These are phyloP conservation scores for Tipula vernalis DNA, from an alignment of 2,888 invertebrate species.

Conservation along the genomic window DNA sequence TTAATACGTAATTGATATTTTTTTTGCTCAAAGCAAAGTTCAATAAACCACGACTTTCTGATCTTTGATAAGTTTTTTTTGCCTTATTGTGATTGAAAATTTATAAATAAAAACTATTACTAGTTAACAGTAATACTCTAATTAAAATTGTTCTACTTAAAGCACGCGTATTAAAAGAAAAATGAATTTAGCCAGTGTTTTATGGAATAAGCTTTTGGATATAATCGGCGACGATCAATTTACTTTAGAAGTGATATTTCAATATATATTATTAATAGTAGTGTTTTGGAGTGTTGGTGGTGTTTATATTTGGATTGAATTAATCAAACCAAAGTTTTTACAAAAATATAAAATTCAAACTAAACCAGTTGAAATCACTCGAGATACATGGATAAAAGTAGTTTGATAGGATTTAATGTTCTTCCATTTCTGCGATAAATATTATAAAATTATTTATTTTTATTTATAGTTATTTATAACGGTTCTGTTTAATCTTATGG, in stretches of 20 bases:
- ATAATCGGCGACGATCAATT: slow-evolving; percentile 46
- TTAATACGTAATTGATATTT: too few species aligned
- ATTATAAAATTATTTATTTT: neutral
- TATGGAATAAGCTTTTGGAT: neutral
- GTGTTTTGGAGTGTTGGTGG: slow-evolving; percentile 67
- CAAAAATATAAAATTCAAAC: slow-evolving; percentile 72
- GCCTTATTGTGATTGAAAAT: neutral
- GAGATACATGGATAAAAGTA: neutral
- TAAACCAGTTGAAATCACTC: slow-evolving; percentile 49
- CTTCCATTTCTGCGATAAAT: too few species aligned
- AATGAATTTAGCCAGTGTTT: neutral
- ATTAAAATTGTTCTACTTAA: neutral
- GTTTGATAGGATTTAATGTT: neutral
- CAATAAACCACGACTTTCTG: too few species aligned
- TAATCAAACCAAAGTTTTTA: slow-evolving; percentile 52
- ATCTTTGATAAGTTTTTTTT: too few species aligned
- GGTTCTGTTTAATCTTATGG: neutral
- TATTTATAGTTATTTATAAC: neutral
- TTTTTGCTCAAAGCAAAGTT: too few species aligned
- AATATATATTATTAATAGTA: slow-evolving; percentile 43
- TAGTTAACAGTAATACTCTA: neutral
- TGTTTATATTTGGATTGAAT: slow-evolving; percentile 44
- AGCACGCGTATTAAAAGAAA: neutral
- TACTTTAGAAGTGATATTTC: slow-evolving; percentile 51
- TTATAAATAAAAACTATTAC: neutral